Evolutionary conservation across 1,140 invertebrate genomes (phyloP).

Genomic region (Whitmania pigra): DNA sequence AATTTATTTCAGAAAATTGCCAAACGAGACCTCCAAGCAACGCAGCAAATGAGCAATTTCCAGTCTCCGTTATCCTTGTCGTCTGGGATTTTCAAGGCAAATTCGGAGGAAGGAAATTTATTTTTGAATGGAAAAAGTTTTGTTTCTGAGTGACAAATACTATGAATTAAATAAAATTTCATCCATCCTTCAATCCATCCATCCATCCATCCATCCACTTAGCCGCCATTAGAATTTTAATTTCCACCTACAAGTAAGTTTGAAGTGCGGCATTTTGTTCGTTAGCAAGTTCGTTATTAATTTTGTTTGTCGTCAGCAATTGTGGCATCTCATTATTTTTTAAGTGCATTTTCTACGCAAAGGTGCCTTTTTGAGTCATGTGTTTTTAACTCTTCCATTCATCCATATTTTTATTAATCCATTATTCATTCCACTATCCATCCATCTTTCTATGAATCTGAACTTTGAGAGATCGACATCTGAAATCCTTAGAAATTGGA

Average conservation of each 20-base stretch:
- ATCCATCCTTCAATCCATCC: constrained; percentile 1
- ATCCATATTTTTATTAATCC: neutral
- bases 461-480: too few relatives aligned
- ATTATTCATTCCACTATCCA: neutral
- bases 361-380: neutral
- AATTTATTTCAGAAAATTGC: too few relatives aligned
- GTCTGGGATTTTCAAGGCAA: too few relatives aligned
- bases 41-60: too few relatives aligned
- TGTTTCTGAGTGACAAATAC: too few relatives aligned
- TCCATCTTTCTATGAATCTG: too few relatives aligned
- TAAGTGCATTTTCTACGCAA: neutral
- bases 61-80: too few relatives aligned
- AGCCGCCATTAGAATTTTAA: neutral
- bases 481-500: too few relatives aligned
- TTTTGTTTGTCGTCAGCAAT: neutral
- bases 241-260: neutral
- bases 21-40: too few relatives aligned
- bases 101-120: too few relatives aligned
- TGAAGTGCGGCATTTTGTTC: neutral
- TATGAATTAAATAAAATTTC: neutral
- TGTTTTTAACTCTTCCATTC: neutral
- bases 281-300: neutral
- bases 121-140: too few relatives aligned
- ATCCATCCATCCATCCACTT: neutral
- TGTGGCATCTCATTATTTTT: neutral